Conservation (phyloP, 2,113 vertebrate species). For the Oryctolagus cuniculus region mOryCun1.1 NC_091453.1:7471501-7472000, state of each 20-base stretch:
- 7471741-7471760: slow-evolving; percentile 83
- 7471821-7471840: slow-evolving; percentile 61
- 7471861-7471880: slow-evolving; percentile 58
- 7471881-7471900: slow-evolving; percentile 51
- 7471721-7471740: slow-evolving; percentile 76
- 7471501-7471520: slow-evolving; percentile 27
- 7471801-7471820: slow-evolving; percentile 63
- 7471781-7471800: slow-evolving; percentile 77
- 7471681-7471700: slow-evolving; percentile 73
- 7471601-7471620: slow-evolving; percentile 65
- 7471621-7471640: slow-evolving; percentile 76
- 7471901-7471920: slow-evolving; percentile 16
- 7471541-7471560: slow-evolving; percentile 53
- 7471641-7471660: slow-evolving; percentile 77
- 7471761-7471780: slow-evolving; percentile 70
- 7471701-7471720: slow-evolving; percentile 78
- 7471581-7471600: slow-evolving; percentile 78
- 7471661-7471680: slow-evolving; percentile 73
- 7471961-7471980: slow-evolving; percentile 50
- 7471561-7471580: slow-evolving; percentile 66
- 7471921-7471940: slow-evolving; percentile 54
- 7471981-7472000: slow-evolving; percentile 11
- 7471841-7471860: slow-evolving; percentile 59
- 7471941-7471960: slow-evolving; percentile 36
- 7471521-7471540: slow-evolving; percentile 41